phyloP scores from a whole-genome alignment of 2,888 invertebrate species.

The Sphaerophoria rueppellii region DNA sequence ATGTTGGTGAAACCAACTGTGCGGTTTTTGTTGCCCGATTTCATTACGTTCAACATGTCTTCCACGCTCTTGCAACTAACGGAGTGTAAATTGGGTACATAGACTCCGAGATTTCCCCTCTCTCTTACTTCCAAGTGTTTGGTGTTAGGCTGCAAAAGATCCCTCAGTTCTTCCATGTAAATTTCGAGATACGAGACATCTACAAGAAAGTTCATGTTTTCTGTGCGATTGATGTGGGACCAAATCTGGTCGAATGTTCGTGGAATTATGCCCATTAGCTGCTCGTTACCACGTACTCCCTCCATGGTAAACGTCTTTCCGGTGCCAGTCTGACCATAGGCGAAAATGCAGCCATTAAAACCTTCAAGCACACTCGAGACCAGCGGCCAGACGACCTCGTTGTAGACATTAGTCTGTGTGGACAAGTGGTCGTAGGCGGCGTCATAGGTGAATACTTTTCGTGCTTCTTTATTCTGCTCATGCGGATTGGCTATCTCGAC shows the following conservation, averaged over 20 bases:
- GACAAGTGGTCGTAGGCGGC: slow-evolving; percentile 95
- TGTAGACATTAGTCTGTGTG: slow-evolving; percentile 95
- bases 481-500: slow-evolving; percentile 92
- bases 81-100: slow-evolving; percentile 97
- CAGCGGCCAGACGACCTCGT: slow-evolving; percentile 96
- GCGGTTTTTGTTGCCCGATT: slow-evolving; percentile 95
- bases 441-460: slow-evolving; percentile 98
- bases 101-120: slow-evolving; percentile 90
- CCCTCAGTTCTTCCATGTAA: slow-evolving; percentile 95
- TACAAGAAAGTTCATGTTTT: slow-evolving; percentile 97
- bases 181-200: slow-evolving; percentile 98
- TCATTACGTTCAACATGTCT: slow-evolving; percentile 97
- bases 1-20: slow-evolving; percentile 98
- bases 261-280: slow-evolving; percentile 93
- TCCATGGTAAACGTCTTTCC: slow-evolving; percentile 90
- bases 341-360: slow-evolving; percentile 99
- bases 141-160: slow-evolving; percentile 86
- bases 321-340: slow-evolving; percentile 99
- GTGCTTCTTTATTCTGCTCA: slow-evolving; percentile 87
- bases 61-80: slow-evolving; percentile 96
- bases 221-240: slow-evolving; percentile 94
- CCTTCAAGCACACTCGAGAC: slow-evolving; percentile 98
- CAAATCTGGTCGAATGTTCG: slow-evolving; percentile 99
- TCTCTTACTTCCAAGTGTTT: slow-evolving; percentile 86
- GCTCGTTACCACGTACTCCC: slow-evolving; percentile 86